Base-by-base conservation (phyloP, 2,113 vertebrate species). In the Actenoides hombroni region DNA sequence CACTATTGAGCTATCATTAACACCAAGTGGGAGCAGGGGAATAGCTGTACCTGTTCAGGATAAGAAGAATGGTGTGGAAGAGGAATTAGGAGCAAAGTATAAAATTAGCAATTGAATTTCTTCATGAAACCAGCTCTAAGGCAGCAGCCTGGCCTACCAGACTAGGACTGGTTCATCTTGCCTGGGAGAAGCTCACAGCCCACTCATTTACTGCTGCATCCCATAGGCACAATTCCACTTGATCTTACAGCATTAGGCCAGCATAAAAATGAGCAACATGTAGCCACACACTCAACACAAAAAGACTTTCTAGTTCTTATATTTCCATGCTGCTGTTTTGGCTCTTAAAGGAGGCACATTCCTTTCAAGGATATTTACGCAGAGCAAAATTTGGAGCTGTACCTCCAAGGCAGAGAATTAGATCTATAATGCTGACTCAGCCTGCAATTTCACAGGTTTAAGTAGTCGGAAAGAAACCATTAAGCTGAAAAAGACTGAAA, bases 351-450 rank as follows among this genome's bases (percentile, higher is more conserved):
- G 42, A 92, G 53, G 63, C 40, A 59, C 18, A 11, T 53, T 64
- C 46, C 10, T 21, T 74, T 70, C 4, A 0, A 78, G 35, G n/a
- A 60, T 60, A 71, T 54, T 88, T 77, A 64, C 0, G 1, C 25
- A 51, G 60, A 63, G 42, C 2, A 0, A 83, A 91, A 88, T 56
- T 80, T 1, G 0, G 76, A 93, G 51, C 40, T 84, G 77, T 10
- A 75, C 64, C 86, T 84, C 54, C 54, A 80, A 65, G 64, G 64
- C 23, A 54, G 31, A 25, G 89, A 94, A 94, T 78, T 60, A 92
- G 51, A 75, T 75, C 69, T 49, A 23, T 81, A 70, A 56, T 35
- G 94, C 91, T 92, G 91, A 92, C 56, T 86, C 91, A 92, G 92
- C 33, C 56, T 60, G 26, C 48, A 67, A 48, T 84, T 94, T 74